Percentiles rank a stretch among this genome's conserved stretches.
phyloP scores from a whole-genome alignment of 2,113 vertebrate genomes.

The Podarcis muralis region DNA sequence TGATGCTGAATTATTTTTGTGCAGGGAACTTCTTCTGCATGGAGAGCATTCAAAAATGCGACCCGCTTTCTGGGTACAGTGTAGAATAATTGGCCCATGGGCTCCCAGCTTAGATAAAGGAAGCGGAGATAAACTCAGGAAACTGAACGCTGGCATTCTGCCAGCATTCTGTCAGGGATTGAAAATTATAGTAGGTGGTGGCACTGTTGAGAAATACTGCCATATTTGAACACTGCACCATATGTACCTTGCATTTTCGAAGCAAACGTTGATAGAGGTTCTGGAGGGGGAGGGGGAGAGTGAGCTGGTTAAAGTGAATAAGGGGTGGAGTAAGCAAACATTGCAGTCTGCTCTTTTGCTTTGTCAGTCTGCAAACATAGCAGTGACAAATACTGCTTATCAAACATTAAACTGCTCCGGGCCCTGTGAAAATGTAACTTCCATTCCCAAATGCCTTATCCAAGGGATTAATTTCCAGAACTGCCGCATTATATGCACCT shows the following conservation, averaged over 20 bases:
- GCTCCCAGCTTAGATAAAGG: not conserved
- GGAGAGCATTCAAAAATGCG: not conserved
- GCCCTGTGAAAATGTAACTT: constrained; percentile 10
- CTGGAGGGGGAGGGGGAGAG: not conserved
- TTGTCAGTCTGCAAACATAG: not conserved
- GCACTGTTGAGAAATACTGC: constrained; percentile 4
- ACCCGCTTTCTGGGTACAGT: not conserved
- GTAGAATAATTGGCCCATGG: not conserved
- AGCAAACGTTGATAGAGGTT: not conserved
- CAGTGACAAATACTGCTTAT: not conserved
- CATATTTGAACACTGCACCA: constrained; percentile 5
- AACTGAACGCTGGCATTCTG: not conserved
- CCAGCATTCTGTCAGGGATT: not conserved
- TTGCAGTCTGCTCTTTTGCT: not conserved
- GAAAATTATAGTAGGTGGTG: not conserved
- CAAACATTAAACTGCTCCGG: constrained; percentile 1
- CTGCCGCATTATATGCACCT: not conserved
- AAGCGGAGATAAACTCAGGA: not conserved
- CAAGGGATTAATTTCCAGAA: not conserved
- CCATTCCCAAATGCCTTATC: not conserved
- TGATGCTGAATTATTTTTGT: not conserved
- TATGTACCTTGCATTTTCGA: not conserved
- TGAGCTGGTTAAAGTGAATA: not conserved
- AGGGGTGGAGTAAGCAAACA: constrained; percentile 19
- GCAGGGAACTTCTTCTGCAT: not conserved